Base-by-base conservation (phyloP, 2,888 invertebrate genomes). In the Cepaea hortensis region DNA sequence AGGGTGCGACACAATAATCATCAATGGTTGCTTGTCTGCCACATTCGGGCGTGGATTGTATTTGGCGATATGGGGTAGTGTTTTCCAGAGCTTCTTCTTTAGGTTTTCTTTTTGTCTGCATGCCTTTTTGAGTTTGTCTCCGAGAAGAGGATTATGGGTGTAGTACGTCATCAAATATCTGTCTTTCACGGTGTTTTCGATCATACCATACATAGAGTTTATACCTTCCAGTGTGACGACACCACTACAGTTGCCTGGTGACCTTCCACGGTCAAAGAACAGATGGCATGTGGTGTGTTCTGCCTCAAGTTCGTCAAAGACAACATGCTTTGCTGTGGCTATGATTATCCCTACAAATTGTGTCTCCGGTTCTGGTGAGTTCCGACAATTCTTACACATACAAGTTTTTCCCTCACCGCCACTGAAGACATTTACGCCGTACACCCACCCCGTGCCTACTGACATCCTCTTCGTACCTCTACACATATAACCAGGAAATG, bases 231-330 rank as follows among this genome's bases (percentile, higher is more conserved):
- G 35, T 48, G 48, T 20, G 68, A 65, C 46, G 35, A 65, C 65
- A 18, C 62, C 48, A 48, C 18, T 70, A 13, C 62, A 68, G 7
- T 7, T 18, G 11, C 20, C 48, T 48, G 61, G 62, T 3, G 50
- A 50, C 6, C n/a, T 11, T 50, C 50, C 76, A 6, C 3, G 13
- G 20, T 76, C 76, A 76, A 76, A 76, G 55, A 76, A 50, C 5
- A 76, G 50, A 76, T 76, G 76, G 18, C 81, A 81, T 13, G 81
- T 81, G 9, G 70, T 70, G 46, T 81, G 20, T n/a, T 15, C 68
- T 48, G 18, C 70, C 68, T 81, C 70, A 3, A 48, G 20, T 46
- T 48, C 48, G 20, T 81, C 70, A 18, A 20, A 68, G n/a, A 81
- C 68, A 48, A 70, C 81, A 48, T 81, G 81, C 6, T 68, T 46